Percentiles rank a stretch among this genome's conserved stretches.
phyloP scores from a whole-genome alignment of 2,113 vertebrate species.

The Malurus elegans region DNA sequence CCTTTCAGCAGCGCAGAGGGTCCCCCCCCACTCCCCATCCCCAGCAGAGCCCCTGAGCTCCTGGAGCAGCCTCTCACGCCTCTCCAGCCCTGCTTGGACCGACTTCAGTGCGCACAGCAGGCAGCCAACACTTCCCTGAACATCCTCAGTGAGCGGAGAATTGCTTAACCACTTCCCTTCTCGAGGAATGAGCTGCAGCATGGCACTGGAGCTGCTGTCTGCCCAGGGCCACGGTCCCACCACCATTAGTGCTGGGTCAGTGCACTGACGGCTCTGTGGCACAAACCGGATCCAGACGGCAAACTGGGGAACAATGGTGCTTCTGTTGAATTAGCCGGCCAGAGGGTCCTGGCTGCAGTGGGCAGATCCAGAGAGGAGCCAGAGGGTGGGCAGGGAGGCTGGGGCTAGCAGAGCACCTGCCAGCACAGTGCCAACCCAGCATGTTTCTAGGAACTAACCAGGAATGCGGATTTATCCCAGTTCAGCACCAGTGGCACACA shows the following conservation, averaged over 20 bases:
- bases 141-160: background rate
- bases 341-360: background rate
- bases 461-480: background rate
- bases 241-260: background rate
- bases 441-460: background rate
- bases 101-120: background rate
- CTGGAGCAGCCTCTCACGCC: background rate
- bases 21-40: background rate
- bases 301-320: background rate
- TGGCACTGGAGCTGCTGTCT: fast-evolving
- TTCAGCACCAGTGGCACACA: background rate
- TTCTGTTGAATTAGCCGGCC: background rate
- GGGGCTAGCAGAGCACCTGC: background rate
- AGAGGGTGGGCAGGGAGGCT: background rate
- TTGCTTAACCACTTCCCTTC: slow-evolving; percentile 6
- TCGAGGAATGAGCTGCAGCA: background rate
- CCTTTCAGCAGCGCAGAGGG: background rate
- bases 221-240: background rate
- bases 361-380: background rate
- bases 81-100: background rate
- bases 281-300: background rate
- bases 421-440: background rate
- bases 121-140: background rate
- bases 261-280: fast-evolving
- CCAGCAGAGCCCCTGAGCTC: background rate